A percentile compares a stretch with the other conserved stretches of the same genome.
These are phyloP conservation scores for Zaprionus camerounensis DNA, from an alignment of 1,140 invertebrate genomes.

Conservation along the genomic window DNA sequence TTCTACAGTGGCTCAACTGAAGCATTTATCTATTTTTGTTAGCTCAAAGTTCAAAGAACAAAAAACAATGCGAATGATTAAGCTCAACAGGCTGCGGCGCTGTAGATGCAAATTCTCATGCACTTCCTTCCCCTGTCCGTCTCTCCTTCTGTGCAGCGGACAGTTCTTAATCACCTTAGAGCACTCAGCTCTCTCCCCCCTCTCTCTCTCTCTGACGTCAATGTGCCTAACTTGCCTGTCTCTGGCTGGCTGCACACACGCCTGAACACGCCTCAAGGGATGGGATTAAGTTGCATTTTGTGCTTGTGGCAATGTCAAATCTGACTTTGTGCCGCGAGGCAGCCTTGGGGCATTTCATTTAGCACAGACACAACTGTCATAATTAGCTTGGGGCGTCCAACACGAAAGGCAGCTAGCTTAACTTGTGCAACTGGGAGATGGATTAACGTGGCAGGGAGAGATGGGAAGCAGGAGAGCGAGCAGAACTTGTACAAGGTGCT, in stretches of 20 bases:
- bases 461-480: too few species aligned
- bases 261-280: not conserved
- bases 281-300: conserved; percentile 7
- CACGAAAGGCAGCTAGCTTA: not conserved
- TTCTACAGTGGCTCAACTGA: not conserved
- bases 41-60: conserved; percentile 6
- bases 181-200: not conserved
- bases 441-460: not conserved
- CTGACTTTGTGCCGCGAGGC: not conserved
- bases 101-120: not conserved
- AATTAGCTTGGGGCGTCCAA: not conserved
- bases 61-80: not conserved
- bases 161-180: conserved; percentile 1
- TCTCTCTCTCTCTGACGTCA: not conserved
- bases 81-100: conserved; percentile 1
- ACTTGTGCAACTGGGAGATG: not conserved
- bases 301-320: not conserved
- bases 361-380: conserved; percentile 4
- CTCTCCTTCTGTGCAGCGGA: not conserved
- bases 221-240: not conserved
- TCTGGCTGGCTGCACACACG: not conserved
- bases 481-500: too few species aligned
- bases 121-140: not conserved
- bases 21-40: conserved; percentile 4
- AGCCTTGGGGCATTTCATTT: conserved; percentile 8